Conservation (phyloP, 2,113 vertebrate genomes). For the Astur gentilis region DNA sequence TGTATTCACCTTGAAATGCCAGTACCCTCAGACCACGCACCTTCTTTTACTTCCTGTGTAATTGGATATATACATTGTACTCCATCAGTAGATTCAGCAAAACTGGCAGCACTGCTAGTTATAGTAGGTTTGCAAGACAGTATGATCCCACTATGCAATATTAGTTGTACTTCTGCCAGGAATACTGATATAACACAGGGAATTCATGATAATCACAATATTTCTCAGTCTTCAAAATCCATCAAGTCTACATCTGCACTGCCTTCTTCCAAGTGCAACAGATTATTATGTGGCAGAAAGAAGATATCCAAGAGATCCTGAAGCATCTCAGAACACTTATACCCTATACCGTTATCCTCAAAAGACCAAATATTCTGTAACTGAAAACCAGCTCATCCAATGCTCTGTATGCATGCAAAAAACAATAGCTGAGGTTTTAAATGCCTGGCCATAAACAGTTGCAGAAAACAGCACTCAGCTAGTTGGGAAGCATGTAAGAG, state of each 20-base stretch:
- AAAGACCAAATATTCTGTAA: background rate
- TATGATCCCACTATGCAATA: background rate
- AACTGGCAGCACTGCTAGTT: background rate
- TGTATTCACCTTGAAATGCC: background rate
- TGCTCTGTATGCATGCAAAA: background rate
- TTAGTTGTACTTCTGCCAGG: background rate
- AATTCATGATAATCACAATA: background rate
- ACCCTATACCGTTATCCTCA: background rate
- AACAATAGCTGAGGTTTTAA: background rate
- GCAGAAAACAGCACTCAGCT: background rate
- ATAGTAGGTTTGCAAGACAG: background rate
- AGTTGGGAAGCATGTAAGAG: background rate
- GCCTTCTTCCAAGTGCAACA: background rate
- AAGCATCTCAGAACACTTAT: background rate
- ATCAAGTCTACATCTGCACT: background rate
- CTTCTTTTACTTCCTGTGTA: background rate
- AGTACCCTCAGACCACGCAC: background rate
- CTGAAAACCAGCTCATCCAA: background rate
- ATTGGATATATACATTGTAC: fast-evolving
- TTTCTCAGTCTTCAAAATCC: background rate
- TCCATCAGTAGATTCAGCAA: background rate
- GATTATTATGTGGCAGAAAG: background rate
- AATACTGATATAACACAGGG: background rate
- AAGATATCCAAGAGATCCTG: background rate
- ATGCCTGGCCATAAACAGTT: background rate